Evolutionary conservation across 1,140 invertebrate species (phyloP).

Genomic region (Elysia chlorotica): DNA sequence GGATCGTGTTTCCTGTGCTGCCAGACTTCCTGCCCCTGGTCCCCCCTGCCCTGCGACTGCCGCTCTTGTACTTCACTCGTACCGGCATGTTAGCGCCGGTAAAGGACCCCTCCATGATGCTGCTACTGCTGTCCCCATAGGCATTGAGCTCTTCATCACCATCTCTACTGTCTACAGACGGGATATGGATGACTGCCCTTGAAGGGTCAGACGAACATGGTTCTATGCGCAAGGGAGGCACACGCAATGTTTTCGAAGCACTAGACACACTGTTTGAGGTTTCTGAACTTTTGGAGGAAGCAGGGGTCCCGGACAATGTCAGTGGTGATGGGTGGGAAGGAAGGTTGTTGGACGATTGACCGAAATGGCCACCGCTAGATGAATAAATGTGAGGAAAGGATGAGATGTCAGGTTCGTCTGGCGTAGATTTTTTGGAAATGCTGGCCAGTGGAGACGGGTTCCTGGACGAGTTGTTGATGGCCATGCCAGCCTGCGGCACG

Average conservation of each 20-base stretch:
- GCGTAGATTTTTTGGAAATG: conserved; percentile 6
- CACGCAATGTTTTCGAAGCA: not conserved
- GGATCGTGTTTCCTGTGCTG: too few relatives aligned
- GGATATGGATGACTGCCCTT: not conserved
- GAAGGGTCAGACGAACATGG: not conserved
- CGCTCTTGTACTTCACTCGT: not conserved
- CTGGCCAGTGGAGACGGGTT: conserved; percentile 11
- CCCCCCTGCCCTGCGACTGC: too few relatives aligned
- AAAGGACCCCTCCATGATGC: not conserved
- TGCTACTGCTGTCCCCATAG: too few relatives aligned
- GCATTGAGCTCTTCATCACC: not conserved
- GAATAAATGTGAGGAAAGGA: not conserved
- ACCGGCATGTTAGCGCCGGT: not conserved
- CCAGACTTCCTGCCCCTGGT: too few relatives aligned
- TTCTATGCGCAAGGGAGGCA: not conserved
- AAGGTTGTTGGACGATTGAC: not conserved
- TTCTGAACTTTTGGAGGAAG: not conserved
- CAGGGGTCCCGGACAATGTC: not conserved
- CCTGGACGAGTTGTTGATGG: conserved; percentile 25
- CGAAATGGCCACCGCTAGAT: too few relatives aligned
- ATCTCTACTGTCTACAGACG: conserved; percentile 17
- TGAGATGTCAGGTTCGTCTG: not conserved
- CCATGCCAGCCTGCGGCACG: conserved; percentile 38
- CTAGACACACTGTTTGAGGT: not conserved
- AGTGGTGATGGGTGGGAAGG: not conserved